Conservation (phyloP, 2,888 invertebrate species). For the Agapostemon virescens region DNA sequence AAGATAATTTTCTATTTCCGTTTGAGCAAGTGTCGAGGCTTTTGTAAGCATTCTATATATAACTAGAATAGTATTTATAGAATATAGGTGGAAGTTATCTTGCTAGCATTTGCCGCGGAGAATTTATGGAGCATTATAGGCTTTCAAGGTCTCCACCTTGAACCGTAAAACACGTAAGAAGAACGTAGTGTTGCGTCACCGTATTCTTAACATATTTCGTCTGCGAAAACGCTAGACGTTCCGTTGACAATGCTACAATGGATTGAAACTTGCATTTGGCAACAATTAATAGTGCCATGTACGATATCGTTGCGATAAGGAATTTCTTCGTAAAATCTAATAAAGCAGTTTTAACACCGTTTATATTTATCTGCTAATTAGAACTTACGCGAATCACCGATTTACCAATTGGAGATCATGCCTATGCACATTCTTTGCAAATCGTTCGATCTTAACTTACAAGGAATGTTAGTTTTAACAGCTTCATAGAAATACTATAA, state of each 20-base stretch:
- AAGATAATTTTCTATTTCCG: background rate
- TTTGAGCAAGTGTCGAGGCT: background rate
- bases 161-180: slow-evolving; percentile 2
- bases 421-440: too few species aligned
- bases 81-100: background rate
- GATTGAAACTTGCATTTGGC: background rate
- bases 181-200: slow-evolving; percentile 15
- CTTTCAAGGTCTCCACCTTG: slow-evolving; percentile 14
- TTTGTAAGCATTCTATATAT: background rate
- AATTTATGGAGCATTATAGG: slow-evolving; percentile 3
- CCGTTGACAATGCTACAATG: too few species aligned
- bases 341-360: too few species aligned
- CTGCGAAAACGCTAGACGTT: background rate
- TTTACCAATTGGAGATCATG: too few species aligned
- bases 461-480: too few species aligned
- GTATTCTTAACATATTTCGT: background rate
- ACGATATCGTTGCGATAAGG: background rate
- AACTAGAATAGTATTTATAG: background rate
- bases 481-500: too few species aligned
- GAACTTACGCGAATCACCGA: too few species aligned
- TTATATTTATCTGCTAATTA: too few species aligned
- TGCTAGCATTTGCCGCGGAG: background rate
- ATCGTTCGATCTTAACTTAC: too few species aligned
- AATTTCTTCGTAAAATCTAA: background rate
- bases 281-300: background rate